These are phyloP conservation scores for Acrocephalus arundinaceus DNA, from an alignment of 2,113 vertebrate genomes.

Conservation along the genomic window DNA sequence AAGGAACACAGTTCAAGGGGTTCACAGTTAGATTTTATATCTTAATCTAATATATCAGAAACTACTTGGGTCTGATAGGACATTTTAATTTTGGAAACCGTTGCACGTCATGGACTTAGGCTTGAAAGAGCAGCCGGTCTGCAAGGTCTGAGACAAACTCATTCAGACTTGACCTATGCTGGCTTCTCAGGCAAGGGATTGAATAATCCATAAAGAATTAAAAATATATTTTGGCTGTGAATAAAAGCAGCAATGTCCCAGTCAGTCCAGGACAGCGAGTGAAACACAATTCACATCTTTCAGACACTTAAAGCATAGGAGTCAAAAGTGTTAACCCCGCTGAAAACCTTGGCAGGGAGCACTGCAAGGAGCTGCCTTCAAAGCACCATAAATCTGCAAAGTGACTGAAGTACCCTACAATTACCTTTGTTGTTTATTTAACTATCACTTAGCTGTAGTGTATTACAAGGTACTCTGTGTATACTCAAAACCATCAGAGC, in stretches of 20 bases:
- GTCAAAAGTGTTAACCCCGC: conserved; percentile 24
- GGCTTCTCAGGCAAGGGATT: conserved; percentile 60
- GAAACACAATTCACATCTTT: conserved; percentile 23
- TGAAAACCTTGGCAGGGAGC: conserved; percentile 47
- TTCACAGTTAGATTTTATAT: not conserved
- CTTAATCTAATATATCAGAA: not conserved
- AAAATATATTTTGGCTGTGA: conserved; percentile 55
- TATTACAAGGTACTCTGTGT: conserved; percentile 4
- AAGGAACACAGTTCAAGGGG: not conserved
- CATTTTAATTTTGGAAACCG: not conserved
- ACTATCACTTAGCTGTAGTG: conserved; percentile 9
- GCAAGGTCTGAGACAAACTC: conserved; percentile 32
- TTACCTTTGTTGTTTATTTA: not conserved
- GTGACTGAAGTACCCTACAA: not conserved
- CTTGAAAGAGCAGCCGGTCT: not conserved
- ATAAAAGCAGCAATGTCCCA: conserved; percentile 39
- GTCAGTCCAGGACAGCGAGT: not conserved
- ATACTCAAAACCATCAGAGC: not conserved
- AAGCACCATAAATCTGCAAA: conserved; percentile 29
- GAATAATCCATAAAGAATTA: conserved; percentile 68
- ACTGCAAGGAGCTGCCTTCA: not conserved
- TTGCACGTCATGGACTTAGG: not conserved
- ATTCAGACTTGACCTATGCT: conserved; percentile 51
- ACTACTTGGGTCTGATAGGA: not conserved
- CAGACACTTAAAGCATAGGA: not conserved